Evolutionary conservation across 2,797 vertebrate species (phyloP).

Genomic region (Chelonia mydas): DNA sequence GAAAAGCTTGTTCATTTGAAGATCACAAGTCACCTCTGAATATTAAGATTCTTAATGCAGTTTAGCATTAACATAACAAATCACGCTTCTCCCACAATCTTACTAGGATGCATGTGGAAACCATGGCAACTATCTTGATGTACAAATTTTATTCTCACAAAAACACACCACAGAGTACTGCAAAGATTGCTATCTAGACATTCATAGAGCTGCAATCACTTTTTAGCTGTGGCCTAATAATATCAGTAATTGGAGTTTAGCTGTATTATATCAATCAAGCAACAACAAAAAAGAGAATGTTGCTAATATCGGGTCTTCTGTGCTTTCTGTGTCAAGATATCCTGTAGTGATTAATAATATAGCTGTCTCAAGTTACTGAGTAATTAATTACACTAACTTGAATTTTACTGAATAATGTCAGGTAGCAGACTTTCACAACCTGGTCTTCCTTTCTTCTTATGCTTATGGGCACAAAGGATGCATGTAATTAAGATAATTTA

Average conservation of each 20-base stretch:
- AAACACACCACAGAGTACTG: conserved; percentile 52
- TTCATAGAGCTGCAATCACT: conserved; percentile 52
- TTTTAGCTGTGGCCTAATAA: conserved; percentile 28
- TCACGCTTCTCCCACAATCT: conserved; percentile 44
- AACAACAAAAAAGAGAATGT: neutral
- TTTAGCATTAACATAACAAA: conserved; percentile 61
- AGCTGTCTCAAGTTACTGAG: conserved; percentile 22
- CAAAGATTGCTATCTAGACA: conserved; percentile 51
- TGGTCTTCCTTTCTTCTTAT: conserved; percentile 47
- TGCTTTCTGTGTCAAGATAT: neutral
- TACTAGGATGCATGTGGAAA: conserved; percentile 49
- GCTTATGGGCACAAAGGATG: neutral
- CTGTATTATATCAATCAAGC: neutral
- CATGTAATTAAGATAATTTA: neutral
- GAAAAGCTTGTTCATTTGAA: neutral
- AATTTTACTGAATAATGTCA: conserved; percentile 38
- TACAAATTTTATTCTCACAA: conserved; percentile 48
- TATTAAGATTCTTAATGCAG: neutral
- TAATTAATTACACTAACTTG: conserved; percentile 42
- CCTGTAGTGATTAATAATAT: neutral
- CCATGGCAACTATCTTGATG: conserved; percentile 62
- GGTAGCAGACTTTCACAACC: conserved; percentile 34
- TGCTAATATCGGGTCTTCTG: conserved; percentile 7
- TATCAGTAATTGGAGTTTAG: neutral
- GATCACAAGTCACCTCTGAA: conserved; percentile 28